These are phyloP conservation scores for Tinamus major DNA, from an alignment of 2,797 vertebrate genomes.

Conservation along the genomic window DNA sequence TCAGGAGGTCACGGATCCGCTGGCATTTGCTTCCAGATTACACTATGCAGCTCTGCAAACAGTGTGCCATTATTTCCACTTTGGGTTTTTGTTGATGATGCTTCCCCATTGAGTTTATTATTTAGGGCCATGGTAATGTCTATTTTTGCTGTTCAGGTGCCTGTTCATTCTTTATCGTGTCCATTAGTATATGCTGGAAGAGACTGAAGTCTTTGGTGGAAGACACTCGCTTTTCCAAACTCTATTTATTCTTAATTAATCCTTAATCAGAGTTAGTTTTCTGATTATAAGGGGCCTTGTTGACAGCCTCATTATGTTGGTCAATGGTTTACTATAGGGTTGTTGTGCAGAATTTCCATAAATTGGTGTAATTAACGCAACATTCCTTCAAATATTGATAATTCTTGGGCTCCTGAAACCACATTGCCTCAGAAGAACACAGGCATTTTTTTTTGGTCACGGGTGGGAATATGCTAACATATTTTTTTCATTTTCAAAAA, in stretches of 20 bases:
- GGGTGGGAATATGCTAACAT: neutral
- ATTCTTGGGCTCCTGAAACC: neutral
- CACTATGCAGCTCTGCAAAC: neutral
- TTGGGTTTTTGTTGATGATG: neutral
- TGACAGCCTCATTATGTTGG: neutral
- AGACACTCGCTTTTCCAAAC: neutral
- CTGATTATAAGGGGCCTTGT: neutral
- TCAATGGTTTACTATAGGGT: neutral
- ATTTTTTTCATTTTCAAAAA: neutral
- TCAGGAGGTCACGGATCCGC: neutral
- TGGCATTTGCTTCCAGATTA: neutral
- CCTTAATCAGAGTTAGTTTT: neutral
- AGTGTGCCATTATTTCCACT: neutral
- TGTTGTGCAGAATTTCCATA: neutral
- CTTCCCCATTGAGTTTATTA: neutral
- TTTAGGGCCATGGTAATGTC: neutral
- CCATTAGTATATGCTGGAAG: neutral
- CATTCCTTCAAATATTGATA: neutral
- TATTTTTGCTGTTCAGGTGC: neutral
- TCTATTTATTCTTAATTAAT: neutral
- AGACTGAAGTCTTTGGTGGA: neutral
- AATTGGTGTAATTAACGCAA: neutral
- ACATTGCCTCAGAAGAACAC: neutral
- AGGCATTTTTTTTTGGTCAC: neutral
- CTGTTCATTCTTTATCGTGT: fast-evolving